Evolutionary conservation across 2,113 vertebrate genomes (phyloP), one percentile per base, ranked within the genome.

Genomic region (Peromyscus polionotus): DNA sequence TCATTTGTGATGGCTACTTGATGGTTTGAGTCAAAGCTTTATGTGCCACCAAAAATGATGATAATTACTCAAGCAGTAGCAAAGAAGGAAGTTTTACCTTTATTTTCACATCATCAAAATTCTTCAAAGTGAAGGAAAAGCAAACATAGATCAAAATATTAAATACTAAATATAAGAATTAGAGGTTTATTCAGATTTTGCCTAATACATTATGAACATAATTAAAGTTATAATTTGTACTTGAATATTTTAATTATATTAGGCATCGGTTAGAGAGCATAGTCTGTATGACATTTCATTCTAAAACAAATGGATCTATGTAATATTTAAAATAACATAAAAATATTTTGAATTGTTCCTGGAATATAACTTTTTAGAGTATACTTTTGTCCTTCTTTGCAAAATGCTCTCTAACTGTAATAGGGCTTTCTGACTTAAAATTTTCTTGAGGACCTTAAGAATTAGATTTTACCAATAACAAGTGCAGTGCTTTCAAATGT

Each of bases 1-100:
- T 98, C 90, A 97, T 73, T 94, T 97, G 89, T 19, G 54, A 91
- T 61, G 91, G 76, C 72, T 80, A 91, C 9, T 88, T 83, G 19
- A 85, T 63, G 94, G 95, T 24, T 79, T 39, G 54, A 92, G 31
- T 3, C 84, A 63, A 4, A 54, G 48, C 77, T 98, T 97, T 45
- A 65, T 31, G 8, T 42, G 42, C 28, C 92, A 86, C 76, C n/a
- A 76, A 39, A 92, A 87, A 86, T 17, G 84, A 85, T 45, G 88
- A 93, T 79, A 88, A 90, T 36, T 65, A 45, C 61, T 14, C 73
- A 57, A 89, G 39, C 22, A 86, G 87, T 16, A 79, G 91, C 7
- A 76, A 39, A 95, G 24, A 95, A 17, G 8, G 9, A 92, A 86
- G 4, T 70, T 88, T 83, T 61, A 39, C 65, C 88, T 75, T 97